Base-by-base conservation (phyloP, 2,113 vertebrate species). In the Alexandromys fortis region DNA sequence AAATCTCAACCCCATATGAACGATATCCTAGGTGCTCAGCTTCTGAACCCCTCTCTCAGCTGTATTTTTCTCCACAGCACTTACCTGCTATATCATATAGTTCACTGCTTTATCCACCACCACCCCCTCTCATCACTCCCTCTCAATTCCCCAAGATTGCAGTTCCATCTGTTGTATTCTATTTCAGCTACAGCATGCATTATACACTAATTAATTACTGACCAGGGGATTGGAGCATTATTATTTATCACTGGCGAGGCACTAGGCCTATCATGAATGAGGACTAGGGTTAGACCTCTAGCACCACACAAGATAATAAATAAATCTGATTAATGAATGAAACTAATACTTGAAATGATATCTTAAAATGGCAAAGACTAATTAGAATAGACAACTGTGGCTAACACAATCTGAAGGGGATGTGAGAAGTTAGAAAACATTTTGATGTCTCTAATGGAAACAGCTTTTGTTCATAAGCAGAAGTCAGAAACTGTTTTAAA, bases 121-220 rank as follows among this genome's bases (percentile, higher is more conserved):
- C n/a, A 38, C 22, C 1, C 22, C 52, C n/a, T 73, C 12, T 61
- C 81, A 83, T 63, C 8, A 26, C 67, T 85, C 12, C 38, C 65
- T 82, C 49, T 85, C 21, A 76, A 61, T 22, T 61, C 11, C 61
- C 28, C 90, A 38, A 72, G 47, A 55, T 49, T 17, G 86, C 24
- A 90, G 90, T 90, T 63, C 93, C 63, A 85, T 94, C 65, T 92
- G 5, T 1, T 76, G 30, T 42, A 30, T 90, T 95, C 65, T 88
- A 24, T 70, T 89, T 76, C 88, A 89, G 42, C 77, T 28, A 42
- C 16, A 88, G 6, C 30, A 93, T 19, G 67, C 35, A 11, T 42
- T 55, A 42, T 63, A 24, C 2, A 79, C 28, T 35, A 88, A 16
- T 67, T 70, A 45, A 82, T 28, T 65, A 76, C 47, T 73, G 22